Conservation (phyloP, 2,797 vertebrate species). For the Chloroceryle amazona region DNA sequence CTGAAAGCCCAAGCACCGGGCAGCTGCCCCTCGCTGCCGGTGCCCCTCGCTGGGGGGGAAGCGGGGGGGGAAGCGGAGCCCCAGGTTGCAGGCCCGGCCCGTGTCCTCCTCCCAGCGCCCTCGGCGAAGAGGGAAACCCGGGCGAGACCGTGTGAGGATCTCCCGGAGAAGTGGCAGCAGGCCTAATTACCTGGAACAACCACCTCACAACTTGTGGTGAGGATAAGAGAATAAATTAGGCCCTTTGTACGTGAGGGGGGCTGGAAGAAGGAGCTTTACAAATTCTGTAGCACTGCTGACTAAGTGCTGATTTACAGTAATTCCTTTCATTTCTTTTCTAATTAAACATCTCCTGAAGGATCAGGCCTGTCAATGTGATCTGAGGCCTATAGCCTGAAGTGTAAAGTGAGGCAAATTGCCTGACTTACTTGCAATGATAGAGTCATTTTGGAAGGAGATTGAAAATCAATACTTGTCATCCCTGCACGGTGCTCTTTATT, state of each 20-base stretch:
- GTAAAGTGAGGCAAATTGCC: constrained; percentile 78
- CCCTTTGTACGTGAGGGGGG: not conserved
- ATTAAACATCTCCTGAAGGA: constrained; percentile 80
- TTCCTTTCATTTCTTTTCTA: constrained; percentile 77
- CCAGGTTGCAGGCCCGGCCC: too few relatives aligned
- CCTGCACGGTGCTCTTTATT: constrained; percentile 64
- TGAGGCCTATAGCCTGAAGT: constrained; percentile 66
- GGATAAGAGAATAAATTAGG: constrained; percentile 54
- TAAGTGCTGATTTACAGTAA: constrained; percentile 77
- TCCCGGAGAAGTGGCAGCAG: not conserved
- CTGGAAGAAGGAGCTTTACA: not conserved
- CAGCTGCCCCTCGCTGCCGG: fast-evolving
- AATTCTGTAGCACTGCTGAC: constrained; percentile 26
- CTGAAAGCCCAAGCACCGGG: not conserved
- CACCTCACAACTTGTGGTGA: not conserved
- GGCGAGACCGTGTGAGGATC: not conserved
- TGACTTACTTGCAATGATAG: constrained; percentile 73
- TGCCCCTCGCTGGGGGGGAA: fast-evolving
- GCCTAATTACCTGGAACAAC: constrained; percentile 5
- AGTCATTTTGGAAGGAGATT: constrained; percentile 78
- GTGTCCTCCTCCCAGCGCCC: fast-evolving
- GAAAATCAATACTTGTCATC: constrained; percentile 85
- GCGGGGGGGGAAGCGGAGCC: not conserved
- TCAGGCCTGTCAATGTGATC: constrained; percentile 72
- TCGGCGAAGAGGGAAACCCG: not conserved